Base-by-base conservation (phyloP, 1,140 invertebrate genomes). In the Drosophila fuyamai region DNA sequence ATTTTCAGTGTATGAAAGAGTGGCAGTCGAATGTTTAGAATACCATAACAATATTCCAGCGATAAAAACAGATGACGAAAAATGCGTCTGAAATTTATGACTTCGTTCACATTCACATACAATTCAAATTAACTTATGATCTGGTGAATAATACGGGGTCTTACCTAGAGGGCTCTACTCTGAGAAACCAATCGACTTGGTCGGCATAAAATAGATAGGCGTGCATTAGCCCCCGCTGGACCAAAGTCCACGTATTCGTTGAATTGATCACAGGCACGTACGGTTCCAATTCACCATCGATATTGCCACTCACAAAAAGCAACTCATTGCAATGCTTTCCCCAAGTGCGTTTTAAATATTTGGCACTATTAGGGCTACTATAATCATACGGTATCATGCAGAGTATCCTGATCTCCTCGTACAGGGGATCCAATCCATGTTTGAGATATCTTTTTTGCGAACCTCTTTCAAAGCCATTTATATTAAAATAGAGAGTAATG, bases 1-100 rank as follows among this genome's bases (percentile, higher is more conserved):
- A 32, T 32, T 32, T 29, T 38, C 13, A 23, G 66, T 70, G 66
- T 43, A 59, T 6, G 1, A 51, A 32, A 23, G 3, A 38, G 40
- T 62, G 29, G 32, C 35, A 68, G 74, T 61, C 56, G 59, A 76
- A 75, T 75, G 75, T 78, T 79, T 79, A 60, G 71, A 79, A 79
- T 79, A 79, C 71, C 82, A 85, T 81, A 79, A 79, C 79, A 86
- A 86, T 86, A 86, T 73, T 62, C 67, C 53, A 61, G 71, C 82
- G 82, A 86, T 86, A 86, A 81, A 82, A 55, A 13, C 68, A 48
- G 48, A 76, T 55, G 54, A 62, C 59, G 75, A 65, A 59, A 46
- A 66, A 13, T 18, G 59, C 44, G 38, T 47, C 65, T 29, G 50
- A 61, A 86, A 76, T 86, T 86, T 85, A 85, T 78, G 74, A 41